Conservation (phyloP, 2,888 invertebrate species). For the Eilema depressum region DNA sequence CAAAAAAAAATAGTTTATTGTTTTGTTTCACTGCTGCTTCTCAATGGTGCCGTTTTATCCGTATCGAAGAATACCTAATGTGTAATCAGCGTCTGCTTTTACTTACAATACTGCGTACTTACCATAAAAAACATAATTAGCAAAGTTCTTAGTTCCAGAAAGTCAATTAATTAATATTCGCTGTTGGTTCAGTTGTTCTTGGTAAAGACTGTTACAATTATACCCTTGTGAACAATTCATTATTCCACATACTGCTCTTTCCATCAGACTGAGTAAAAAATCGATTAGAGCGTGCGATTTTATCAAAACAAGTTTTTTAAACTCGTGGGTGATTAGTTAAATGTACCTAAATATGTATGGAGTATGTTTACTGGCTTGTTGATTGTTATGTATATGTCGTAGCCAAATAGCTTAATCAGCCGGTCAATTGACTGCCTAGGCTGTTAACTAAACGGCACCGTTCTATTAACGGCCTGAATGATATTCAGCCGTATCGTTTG, state of each 20-base stretch:
- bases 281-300: slow-evolving; percentile 35
- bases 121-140: not conserved
- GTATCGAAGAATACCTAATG: too few species aligned
- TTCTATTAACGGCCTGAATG: too few species aligned
- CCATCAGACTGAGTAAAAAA: slow-evolving; percentile 36
- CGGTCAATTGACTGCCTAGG: too few species aligned
- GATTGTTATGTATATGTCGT: not conserved
- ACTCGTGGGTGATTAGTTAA: slow-evolving; percentile 22
- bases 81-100: too few species aligned
- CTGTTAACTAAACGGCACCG: too few species aligned
- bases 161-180: not conserved
- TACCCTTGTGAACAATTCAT: slow-evolving; percentile 39
- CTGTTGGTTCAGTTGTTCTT: slow-evolving; percentile 27
- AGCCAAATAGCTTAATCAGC: too few species aligned
- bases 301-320: slow-evolving; percentile 33
- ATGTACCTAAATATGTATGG: not conserved
- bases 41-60: too few species aligned
- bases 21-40: too few species aligned
- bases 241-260: slow-evolving; percentile 31
- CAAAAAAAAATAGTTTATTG: too few species aligned
- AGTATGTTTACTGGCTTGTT: not conserved
- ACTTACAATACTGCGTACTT: too few species aligned
- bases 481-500: too few species aligned
- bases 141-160: not conserved
- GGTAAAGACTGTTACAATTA: slow-evolving; percentile 35